Percentiles rank a stretch among this genome's conserved stretches.
Conservation (phyloP, 2,888 invertebrate genomes). For the Agrotis clavis region DNA sequence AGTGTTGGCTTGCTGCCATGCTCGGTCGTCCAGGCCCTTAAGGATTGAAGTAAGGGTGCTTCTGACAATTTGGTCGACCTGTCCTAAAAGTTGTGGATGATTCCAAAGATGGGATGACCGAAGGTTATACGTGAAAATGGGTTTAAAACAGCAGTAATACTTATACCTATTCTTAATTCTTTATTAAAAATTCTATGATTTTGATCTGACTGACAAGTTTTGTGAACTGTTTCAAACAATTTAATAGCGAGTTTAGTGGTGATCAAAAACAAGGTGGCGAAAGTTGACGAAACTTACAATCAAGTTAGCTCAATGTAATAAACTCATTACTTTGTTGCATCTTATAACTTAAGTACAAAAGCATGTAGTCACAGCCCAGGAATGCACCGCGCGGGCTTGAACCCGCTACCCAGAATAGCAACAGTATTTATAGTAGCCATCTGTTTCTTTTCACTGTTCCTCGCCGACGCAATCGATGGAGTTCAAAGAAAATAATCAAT, state of each 20-base stretch:
- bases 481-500: constrained; percentile 53
- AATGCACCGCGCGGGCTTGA: constrained; percentile 67
- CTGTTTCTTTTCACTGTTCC: constrained; percentile 73
- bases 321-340: constrained; percentile 20
- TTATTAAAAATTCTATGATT: no score
- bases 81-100: no score
- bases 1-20: no score
- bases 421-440: constrained; percentile 64
- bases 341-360: constrained; percentile 48
- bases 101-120: no score
- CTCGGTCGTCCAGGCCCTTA: no score
- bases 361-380: constrained; percentile 54
- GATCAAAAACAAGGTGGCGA: not conserved
- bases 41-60: no score
- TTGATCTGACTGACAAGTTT: no score
- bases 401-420: constrained; percentile 72
- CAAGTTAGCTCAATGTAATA: constrained; percentile 8
- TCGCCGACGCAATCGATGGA: constrained; percentile 61
- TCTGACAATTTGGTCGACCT: no score
- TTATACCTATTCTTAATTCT: no score
- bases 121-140: no score
- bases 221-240: no score
- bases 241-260: not conserved
- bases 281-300: not conserved
- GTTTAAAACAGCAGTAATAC: no score